Evolutionary conservation across 2,888 invertebrate species (phyloP), one percentile per base, ranked within the genome.

Genomic region (Drosophila diplacantha): DNA sequence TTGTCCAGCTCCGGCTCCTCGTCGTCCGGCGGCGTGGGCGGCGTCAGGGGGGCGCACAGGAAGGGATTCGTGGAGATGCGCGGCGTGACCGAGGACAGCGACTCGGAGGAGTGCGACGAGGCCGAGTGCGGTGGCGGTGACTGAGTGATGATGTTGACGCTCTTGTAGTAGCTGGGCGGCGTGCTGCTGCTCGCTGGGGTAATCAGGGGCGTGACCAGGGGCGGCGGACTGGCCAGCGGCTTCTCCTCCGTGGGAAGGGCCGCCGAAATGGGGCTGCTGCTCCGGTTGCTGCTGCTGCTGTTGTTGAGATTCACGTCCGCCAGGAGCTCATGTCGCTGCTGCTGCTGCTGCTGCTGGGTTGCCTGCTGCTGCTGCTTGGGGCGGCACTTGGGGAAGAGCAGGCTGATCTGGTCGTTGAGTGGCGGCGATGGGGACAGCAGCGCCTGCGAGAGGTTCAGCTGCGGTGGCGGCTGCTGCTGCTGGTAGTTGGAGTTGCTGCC

Each of bases 301-400:
- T 52, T 72, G 31, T 62, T 81, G 7, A 69, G 46, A 72, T 72
- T 73, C 34, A 71, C 71, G 67, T 76, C 79, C 35, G 54, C 53
- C 49, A 63, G 61, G 7, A 8, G 20, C 20, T 71, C 77, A 75
- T 73, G 65, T 22, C 49, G 69, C 56, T 60, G 75, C 55, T 70
- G 75, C 44, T 60, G 75, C 55, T 70, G 75, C 44, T 38, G 18
- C 9, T 69, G 70, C 8, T 62, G 65, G 35, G 49, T 8, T 58
- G 69, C 1, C 1, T 39, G 41, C 8, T 67, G 73, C 0, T 72
- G 62, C 12, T 89, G 89, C 85, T 92, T 91, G 77, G 94, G 95
- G 84, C 94, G 92, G 90, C 95, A 95, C 93, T 95, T 95, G 85
- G 95, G 95, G 90, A 95, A 95, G 85, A 95, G 91, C 88, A 93